Conservation (phyloP, 2,113 vertebrate genomes). For the Damaliscus lunatus region DNA sequence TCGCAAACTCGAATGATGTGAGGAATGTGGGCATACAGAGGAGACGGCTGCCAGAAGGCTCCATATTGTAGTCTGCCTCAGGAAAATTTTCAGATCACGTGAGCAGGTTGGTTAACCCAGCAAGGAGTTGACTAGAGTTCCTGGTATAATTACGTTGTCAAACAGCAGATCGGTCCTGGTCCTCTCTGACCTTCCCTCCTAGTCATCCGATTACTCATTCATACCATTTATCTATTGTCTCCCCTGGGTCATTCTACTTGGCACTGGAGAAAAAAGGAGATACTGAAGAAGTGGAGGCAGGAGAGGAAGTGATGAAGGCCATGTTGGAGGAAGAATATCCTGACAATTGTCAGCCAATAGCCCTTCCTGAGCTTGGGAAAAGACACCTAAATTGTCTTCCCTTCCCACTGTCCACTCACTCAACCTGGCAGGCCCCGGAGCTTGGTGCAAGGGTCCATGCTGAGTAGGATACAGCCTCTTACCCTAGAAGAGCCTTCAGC, state of each 20-base stretch:
- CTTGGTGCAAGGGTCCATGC: neutral
- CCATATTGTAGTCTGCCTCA: neutral
- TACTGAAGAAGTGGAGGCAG: neutral
- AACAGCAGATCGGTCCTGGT: neutral
- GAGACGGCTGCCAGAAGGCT: rapidly evolving
- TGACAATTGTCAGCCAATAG: neutral
- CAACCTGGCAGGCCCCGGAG: neutral
- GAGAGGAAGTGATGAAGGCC: neutral
- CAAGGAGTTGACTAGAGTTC: neutral
- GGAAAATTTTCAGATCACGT: neutral
- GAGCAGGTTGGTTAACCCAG: neutral
- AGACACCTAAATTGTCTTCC: neutral
- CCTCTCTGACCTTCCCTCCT: neutral
- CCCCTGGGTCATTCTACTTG: neutral
- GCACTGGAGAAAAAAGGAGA: neutral
- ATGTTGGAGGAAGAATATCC: neutral
- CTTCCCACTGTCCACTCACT: neutral
- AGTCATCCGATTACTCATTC: neutral
- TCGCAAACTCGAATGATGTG: neutral
- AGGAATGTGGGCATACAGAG: neutral
- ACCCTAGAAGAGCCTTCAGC: neutral
- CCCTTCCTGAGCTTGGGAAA: neutral
- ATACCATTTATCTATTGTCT: neutral
- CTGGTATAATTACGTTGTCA: neutral
- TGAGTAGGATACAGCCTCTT: neutral